Evolutionary conservation across 2,888 invertebrate genomes (phyloP).

Genomic region (Incurvaria masculella): DNA sequence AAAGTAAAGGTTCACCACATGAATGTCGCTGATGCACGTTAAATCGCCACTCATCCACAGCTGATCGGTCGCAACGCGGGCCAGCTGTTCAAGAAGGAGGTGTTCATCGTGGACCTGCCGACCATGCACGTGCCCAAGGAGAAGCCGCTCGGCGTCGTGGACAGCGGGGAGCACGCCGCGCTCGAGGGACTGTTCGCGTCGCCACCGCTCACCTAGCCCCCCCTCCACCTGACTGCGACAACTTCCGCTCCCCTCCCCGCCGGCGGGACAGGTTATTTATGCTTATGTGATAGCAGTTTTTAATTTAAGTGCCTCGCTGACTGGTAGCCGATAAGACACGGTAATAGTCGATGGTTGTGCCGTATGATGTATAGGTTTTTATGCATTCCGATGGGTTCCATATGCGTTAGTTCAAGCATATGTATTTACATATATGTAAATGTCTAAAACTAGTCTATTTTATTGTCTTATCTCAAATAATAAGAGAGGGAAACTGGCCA

Average conservation of each 20-base stretch:
- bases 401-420: too few relatives aligned
- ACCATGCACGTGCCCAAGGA: slow-evolving; percentile 50
- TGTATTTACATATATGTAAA: too few relatives aligned
- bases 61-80: slow-evolving; percentile 82
- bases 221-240: slow-evolving; percentile 1
- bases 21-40: too few relatives aligned
- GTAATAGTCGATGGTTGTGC: not conserved
- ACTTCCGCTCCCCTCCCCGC: not conserved
- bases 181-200: slow-evolving; percentile 35
- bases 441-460: too few relatives aligned
- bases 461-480: too few relatives aligned
- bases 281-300: not conserved
- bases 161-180: slow-evolving; percentile 32
- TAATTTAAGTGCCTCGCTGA: too few relatives aligned
- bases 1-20: not conserved
- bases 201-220: slow-evolving; percentile 31
- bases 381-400: too few relatives aligned
- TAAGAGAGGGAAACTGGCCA: too few relatives aligned
- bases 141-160: slow-evolving; percentile 33
- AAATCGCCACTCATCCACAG: slow-evolving; percentile 49
- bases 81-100: slow-evolving; percentile 84
- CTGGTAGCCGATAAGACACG: too few relatives aligned
- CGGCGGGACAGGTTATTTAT: not conserved
- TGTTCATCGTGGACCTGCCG: slow-evolving; percentile 82
- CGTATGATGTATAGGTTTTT: too few relatives aligned